phyloP scores from a whole-genome alignment of 1,140 invertebrate genomes.

The Nasonia giraulti region DNA sequence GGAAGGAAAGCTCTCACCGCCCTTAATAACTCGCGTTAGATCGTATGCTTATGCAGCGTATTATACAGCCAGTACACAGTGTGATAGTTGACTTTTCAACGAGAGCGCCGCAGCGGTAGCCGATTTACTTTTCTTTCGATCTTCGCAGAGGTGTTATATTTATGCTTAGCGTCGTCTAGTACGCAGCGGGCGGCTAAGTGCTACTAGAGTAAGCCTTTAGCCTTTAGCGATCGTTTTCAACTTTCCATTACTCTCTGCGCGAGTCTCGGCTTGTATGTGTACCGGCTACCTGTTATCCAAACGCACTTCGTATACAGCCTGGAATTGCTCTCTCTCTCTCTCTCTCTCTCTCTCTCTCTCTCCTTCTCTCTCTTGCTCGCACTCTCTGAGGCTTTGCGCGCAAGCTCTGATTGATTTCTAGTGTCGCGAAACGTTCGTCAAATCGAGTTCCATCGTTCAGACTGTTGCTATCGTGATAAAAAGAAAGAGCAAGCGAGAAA shows the following conservation, averaged over 20 bases:
- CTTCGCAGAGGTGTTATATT: slow-evolving; percentile 17
- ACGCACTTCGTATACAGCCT: background rate
- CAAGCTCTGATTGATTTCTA: slow-evolving; percentile 62
- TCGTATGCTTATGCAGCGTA: background rate
- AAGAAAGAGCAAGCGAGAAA: background rate
- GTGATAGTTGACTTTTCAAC: slow-evolving; percentile 5
- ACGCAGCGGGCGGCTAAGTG: slow-evolving; percentile 65
- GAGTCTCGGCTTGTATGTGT: slow-evolving; percentile 41
- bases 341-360: no score
- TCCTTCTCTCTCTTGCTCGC: no score
- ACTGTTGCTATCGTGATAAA: slow-evolving; percentile 1
- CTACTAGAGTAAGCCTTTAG: slow-evolving; percentile 65
- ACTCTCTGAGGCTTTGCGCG: background rate
- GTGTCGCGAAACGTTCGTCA: slow-evolving; percentile 53
- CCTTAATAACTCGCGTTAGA: slow-evolving; percentile 15
- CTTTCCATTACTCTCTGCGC: slow-evolving; percentile 42
- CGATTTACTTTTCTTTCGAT: slow-evolving; percentile 28
- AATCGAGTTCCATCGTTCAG: slow-evolving; percentile 41
- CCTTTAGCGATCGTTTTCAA: slow-evolving; percentile 46
- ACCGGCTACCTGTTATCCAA: slow-evolving; percentile 53
- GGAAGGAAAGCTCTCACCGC: background rate
- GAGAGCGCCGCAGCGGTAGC: background rate
- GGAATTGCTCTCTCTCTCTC: background rate
- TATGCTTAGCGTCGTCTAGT: background rate
- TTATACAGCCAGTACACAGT: background rate